Base-by-base conservation (phyloP, 1,140 invertebrate species). In the Saccostrea glomerata region DNA sequence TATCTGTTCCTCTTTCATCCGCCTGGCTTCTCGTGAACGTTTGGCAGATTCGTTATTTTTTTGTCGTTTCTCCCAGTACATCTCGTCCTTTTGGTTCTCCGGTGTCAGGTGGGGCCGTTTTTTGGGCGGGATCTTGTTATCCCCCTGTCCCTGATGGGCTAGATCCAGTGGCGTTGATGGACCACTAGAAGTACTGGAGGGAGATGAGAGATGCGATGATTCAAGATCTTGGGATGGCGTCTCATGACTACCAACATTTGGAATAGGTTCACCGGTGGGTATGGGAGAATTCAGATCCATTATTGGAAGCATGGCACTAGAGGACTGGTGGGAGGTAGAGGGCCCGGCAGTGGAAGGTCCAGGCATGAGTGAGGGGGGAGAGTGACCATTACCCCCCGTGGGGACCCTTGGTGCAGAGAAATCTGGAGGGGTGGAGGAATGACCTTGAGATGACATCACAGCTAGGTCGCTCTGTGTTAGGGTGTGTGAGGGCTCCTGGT, bases 1-100 rank as follows among this genome's bases (percentile, higher is more conserved):
- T 93, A 99, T 99, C 96, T 99, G 98, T 86, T 94, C 92, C 86
- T 95, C 95, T 87, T 95, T 95, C 88, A 93, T 91, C 77, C 94
- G 90, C 25, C 95, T 87, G 12, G 93, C 90, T 84, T 95, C 94
- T 25, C 95, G 91, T 13, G 95, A 95, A 70, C 94, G 89, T 89
- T 95, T 95, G 17, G 95, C 95, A 15, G 94, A 95, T 86, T 95
- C 95, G 84, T 95, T 95, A 89, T 95, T 95, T 86, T 95, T 94
- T 87, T 93, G 92, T n/a, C 95, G 89, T 82, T 95, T 94, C 84
- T 95, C 95, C 94, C 94, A 94, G 86, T 95, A 95, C 15, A 84
- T n/a, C 20, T 91, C 91, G 87, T 95, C 95, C 89, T 94, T 95
- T 36, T 93, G 89, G 63, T 94, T 92, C 4, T 92, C 92, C n/a